These are phyloP conservation scores for Hirtodrosophila cameraria DNA, from an alignment of 2,888 invertebrate species.

Conservation along the genomic window DNA sequence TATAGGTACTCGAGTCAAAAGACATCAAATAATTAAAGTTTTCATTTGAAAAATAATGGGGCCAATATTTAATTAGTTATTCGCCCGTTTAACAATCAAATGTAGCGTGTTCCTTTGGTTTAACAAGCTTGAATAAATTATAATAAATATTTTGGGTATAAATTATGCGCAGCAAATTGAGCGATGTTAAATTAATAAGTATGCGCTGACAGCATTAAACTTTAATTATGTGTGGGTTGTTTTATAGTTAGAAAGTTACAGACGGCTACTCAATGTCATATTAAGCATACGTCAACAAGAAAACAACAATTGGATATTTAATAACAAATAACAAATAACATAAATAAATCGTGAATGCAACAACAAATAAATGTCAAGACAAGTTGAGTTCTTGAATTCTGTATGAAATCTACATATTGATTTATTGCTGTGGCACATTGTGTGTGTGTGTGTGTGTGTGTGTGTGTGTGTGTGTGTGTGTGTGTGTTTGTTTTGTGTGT, in stretches of 20 bases:
- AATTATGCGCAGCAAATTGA: conserved; percentile 35
- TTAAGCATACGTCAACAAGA: conserved; percentile 20
- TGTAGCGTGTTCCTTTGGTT: conserved; percentile 11
- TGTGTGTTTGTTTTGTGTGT: not conserved
- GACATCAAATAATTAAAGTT: too few relatives aligned
- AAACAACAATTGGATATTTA: conserved; percentile 23
- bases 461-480: conserved; percentile 2
- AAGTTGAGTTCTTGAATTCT: conserved; percentile 22
- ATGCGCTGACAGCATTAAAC: conserved; percentile 2
- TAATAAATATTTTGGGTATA: conserved; percentile 16
- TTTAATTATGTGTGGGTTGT: not conserved
- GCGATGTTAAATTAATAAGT: conserved; percentile 34
- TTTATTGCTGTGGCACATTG: conserved; percentile 32
- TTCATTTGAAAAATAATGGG: too few relatives aligned
- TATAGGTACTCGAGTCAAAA: too few relatives aligned
- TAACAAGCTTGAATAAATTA: conserved; percentile 29
- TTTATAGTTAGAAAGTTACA: too few relatives aligned
- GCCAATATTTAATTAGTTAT: conserved; percentile 5
- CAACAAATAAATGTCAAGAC: conserved; percentile 37
- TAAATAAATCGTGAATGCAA: conserved; percentile 22
- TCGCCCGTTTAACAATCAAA: conserved; percentile 4
- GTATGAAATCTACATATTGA: conserved; percentile 43
- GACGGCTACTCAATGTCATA: conserved; percentile 18
- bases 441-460: not conserved
- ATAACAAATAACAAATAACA: too few relatives aligned